These are phyloP conservation scores for Panthera leo DNA, from an alignment of 2,113 vertebrate genomes.

Conservation along the genomic window DNA sequence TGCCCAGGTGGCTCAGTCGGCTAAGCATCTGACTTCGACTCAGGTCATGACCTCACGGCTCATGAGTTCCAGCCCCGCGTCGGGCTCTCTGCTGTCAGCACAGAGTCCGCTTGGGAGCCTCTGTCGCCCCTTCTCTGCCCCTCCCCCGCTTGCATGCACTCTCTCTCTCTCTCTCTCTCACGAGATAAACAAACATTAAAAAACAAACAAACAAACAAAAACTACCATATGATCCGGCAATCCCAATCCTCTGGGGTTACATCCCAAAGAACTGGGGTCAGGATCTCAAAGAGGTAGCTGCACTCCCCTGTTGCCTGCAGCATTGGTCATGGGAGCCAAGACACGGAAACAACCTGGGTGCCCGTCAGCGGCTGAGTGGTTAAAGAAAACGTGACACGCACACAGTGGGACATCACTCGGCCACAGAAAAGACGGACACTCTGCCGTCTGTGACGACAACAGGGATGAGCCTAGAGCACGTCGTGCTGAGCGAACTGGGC, in stretches of 20 bases:
- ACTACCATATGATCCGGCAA: not conserved
- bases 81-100: too few relatives aligned
- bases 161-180: too few relatives aligned
- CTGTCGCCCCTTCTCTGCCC: too few relatives aligned
- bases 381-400: not conserved
- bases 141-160: too few relatives aligned
- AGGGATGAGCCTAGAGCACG: not conserved
- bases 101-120: too few relatives aligned
- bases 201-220: not conserved
- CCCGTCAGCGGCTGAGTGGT: rapidly evolving
- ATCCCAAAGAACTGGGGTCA: not conserved
- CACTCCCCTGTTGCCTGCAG: not conserved
- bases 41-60: too few relatives aligned
- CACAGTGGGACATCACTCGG: not conserved
- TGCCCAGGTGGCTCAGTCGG: too few relatives aligned
- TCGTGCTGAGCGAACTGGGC: not conserved
- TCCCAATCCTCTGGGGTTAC: rapidly evolving
- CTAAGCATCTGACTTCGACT: too few relatives aligned
- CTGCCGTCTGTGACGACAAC: not conserved
- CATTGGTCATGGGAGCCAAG: not conserved
- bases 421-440: not conserved
- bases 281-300: not conserved
- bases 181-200: too few relatives aligned
- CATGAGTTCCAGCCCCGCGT: too few relatives aligned
- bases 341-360: rapidly evolving